These are phyloP conservation scores for Boleophthalmus pectinirostris DNA, from an alignment of 2,113 vertebrate genomes.

Conservation along the genomic window DNA sequence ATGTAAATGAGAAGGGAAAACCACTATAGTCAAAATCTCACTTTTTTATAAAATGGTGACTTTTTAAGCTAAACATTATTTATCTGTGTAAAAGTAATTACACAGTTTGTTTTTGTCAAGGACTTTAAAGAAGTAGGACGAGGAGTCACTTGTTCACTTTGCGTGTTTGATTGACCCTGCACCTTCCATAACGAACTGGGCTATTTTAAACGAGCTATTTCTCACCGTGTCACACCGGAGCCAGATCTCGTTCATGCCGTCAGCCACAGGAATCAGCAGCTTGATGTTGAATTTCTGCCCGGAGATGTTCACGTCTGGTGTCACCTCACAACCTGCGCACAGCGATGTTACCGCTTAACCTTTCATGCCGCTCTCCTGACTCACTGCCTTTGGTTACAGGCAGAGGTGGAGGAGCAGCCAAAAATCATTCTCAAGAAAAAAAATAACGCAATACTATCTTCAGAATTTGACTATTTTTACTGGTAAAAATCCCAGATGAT, in stretches of 20 bases:
- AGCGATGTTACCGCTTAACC: slow-evolving; percentile 27
- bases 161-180: neutral
- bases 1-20: no score
- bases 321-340: slow-evolving; percentile 93
- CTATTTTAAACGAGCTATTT: neutral
- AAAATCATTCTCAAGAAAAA: no score
- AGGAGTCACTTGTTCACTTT: neutral
- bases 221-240: slow-evolving; percentile 94
- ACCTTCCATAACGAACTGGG: neutral
- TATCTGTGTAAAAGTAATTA: no score
- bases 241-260: slow-evolving; percentile 99
- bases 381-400: no score
- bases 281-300: slow-evolving; percentile 99
- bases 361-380: slow-evolving; percentile 3
- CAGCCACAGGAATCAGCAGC: slow-evolving; percentile 94
- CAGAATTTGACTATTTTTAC: no score
- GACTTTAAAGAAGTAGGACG: neutral
- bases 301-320: slow-evolving; percentile 98
- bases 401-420: no score
- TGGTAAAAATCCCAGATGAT: neutral
- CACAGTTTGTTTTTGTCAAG: neutral
- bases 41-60: no score
- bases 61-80: no score
- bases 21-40: no score
- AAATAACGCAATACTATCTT: no score